Evolutionary conservation across 2,888 invertebrate genomes (phyloP).

Genomic region (Metalampra italica): DNA sequence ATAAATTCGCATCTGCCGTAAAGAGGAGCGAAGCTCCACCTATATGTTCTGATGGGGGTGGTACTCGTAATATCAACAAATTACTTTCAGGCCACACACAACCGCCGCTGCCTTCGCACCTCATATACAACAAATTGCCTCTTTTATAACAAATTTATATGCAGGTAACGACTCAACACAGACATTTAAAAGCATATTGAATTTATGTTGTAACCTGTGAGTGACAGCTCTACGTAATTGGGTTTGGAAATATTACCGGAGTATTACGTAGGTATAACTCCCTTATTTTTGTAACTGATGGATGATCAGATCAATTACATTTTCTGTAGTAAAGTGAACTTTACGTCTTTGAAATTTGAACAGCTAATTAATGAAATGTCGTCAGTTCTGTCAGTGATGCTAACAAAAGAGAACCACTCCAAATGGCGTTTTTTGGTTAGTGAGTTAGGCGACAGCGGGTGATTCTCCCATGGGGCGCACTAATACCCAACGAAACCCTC

Average conservation of each 20-base stretch:
- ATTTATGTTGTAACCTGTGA: not conserved
- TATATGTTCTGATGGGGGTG: slow-evolving; percentile 9
- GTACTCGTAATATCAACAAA: slow-evolving; percentile 23
- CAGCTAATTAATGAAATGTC: not conserved
- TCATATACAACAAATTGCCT: slow-evolving; percentile 11
- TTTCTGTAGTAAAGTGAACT: not conserved
- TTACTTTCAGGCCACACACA: slow-evolving; percentile 26
- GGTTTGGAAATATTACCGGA: not conserved
- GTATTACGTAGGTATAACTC: not conserved
- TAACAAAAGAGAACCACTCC: slow-evolving; percentile 29
- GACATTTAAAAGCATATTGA: not conserved
- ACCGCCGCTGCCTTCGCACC: slow-evolving; percentile 14
- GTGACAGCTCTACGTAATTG: not conserved
- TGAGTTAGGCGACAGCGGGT: slow-evolving; percentile 24
- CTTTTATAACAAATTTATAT: slow-evolving; percentile 5
- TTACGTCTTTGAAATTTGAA: slow-evolving; percentile 8
- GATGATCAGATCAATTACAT: not conserved
- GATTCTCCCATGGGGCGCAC: slow-evolving; percentile 41
- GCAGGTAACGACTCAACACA: not conserved
- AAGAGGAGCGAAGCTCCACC: not conserved
- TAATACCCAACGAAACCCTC: slow-evolving; percentile 38
- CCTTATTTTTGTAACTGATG: not conserved
- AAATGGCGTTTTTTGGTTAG: slow-evolving; percentile 24
- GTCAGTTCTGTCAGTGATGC: slow-evolving; percentile 23
- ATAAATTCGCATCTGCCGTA: slow-evolving; percentile 10